Evolutionary conservation across 2,797 vertebrate species (phyloP).

Genomic region (Mycteria americana): DNA sequence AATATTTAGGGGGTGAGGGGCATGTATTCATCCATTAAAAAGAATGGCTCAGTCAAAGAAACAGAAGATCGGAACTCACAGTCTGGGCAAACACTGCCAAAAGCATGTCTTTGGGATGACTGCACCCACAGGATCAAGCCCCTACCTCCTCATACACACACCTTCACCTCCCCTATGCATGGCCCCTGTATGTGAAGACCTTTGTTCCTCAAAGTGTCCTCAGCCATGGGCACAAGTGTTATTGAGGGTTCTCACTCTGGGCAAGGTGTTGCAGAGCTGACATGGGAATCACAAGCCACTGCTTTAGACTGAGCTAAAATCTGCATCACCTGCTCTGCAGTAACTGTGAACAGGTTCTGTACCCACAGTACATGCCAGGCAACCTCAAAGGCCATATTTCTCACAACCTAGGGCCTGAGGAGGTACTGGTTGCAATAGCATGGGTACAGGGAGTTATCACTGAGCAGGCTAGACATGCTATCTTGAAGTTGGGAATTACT

Average conservation of each 20-base stretch:
- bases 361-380: not conserved
- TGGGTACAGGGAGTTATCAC: not conserved
- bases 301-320: not conserved
- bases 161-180: not conserved
- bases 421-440: not conserved
- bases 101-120: not conserved
- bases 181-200: not conserved
- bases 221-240: not conserved
- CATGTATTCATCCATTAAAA: not conserved
- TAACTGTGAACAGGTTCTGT: not conserved
- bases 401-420: not conserved
- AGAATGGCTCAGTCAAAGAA: not conserved
- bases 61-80: not conserved
- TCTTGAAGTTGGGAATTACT: not conserved
- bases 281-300: not conserved
- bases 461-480: rapidly evolving
- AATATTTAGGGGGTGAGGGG: not conserved
- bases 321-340: not conserved
- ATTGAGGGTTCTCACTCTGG: not conserved
- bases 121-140: not conserved
- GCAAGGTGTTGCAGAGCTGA: not conserved
- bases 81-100: not conserved
- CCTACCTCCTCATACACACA: not conserved
- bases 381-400: not conserved
- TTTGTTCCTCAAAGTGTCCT: not conserved